Base-by-base conservation (phyloP, 2,797 vertebrate species). In the Manis crassicaudata region DNA sequence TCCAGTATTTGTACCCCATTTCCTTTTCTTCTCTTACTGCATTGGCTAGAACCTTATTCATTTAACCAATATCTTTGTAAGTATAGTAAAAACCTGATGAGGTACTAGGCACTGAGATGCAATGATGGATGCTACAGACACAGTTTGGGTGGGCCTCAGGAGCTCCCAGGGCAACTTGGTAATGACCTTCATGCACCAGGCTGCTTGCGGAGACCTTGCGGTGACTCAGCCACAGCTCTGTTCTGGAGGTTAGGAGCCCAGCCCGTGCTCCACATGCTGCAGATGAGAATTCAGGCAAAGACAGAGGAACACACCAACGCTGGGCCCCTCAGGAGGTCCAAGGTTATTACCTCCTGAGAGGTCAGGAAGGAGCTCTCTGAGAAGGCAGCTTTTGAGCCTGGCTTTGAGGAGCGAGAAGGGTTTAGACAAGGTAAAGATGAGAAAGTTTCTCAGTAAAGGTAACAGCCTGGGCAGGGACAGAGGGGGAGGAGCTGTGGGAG, bases 11-110 rank as follows among this genome's bases (percentile, higher is more conserved):
- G 20, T 10, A 50, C 4, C 72, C 81, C 76, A 17, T 70, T 82
- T 21, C 25, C 52, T 95, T 90, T 70, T 77, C 81, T 81, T 58
- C 25, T 75, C 40, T 70, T 86, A 21, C 35, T 67, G 60, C 90
- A 1, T 23, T 70, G 88, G 80, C 88, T 70, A 83, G 73, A 88
- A 32, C 11, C 27, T 6, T 6, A 3, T 60, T 90, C 67, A 56
- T 62, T 54, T 29, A 77, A 40, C 3, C 7, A 7, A 7, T 37
- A 7, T 67, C 43, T 58, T 20, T 32, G 20, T 56, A 81, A 32
- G 18, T 23, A 50, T 11, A 43, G 37, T 27, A 62, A 17, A 11
- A 40, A 50, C 77, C 29, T 46, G 20, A 18, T 32, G 7, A 40
- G 70, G n/a, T 35, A 35, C 4, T 50, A 56, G 43, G 60, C 12